These are phyloP conservation scores for Halocynthia roretzi DNA, from an alignment of 23 tunicate species.

Conservation along the genomic window DNA sequence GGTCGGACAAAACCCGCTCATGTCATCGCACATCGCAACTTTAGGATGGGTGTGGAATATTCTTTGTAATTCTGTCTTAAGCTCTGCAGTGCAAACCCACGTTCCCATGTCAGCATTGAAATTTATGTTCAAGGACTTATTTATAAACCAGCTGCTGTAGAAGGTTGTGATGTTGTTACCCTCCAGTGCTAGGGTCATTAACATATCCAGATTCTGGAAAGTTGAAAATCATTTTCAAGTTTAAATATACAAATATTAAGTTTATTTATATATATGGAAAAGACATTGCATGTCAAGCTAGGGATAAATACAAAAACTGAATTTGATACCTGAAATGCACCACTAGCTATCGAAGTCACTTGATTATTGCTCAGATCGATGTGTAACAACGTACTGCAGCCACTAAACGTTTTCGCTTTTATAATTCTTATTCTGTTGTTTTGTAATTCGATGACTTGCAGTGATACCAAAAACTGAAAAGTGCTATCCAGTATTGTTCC, in stretches of 20 bases:
- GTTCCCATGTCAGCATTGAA: background rate
- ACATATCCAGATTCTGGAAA: constrained; percentile 2
- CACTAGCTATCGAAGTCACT: constrained; percentile 11
- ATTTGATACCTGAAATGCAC: constrained; percentile 23
- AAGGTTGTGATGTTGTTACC: constrained; percentile 15
- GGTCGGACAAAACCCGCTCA: constrained; percentile 4
- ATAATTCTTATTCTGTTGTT: constrained; percentile 7
- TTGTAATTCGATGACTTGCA: background rate
- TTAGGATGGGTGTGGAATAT: constrained; percentile 4
- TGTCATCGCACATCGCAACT: background rate
- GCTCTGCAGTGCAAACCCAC: constrained; percentile 1
- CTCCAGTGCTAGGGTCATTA: background rate
- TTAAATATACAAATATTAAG: background rate
- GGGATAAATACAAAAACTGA: background rate
- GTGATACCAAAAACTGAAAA: background rate
- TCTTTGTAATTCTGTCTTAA: constrained; percentile 6
- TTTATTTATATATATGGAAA: background rate
- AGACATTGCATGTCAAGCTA: too few species aligned
- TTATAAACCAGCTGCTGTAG: constrained; percentile 17
- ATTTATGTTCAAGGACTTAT: background rate
- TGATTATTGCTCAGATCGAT: constrained; percentile 9
- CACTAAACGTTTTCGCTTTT: background rate
- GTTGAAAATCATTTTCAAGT: background rate
- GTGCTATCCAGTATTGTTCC: constrained; percentile 4
- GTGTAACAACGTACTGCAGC: background rate